phyloP scores from a whole-genome alignment of 2,113 vertebrate genomes.

The Nothoprocta perdicaria region DNA sequence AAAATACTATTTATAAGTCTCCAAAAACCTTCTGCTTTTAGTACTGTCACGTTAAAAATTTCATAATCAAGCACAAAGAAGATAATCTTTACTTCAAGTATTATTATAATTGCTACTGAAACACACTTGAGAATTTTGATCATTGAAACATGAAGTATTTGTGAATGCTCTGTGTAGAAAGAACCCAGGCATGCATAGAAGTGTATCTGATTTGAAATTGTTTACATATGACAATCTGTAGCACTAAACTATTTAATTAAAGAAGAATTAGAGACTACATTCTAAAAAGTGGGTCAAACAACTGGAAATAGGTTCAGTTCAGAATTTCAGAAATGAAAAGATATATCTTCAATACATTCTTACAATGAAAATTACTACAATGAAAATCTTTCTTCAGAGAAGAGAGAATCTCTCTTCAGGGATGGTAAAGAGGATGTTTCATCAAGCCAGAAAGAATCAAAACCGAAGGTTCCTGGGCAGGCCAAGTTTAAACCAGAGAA shows the following conservation, averaged over 20 bases:
- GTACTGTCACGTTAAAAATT: background rate
- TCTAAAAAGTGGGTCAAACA: background rate
- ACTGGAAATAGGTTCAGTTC: background rate
- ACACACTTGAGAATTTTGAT: background rate
- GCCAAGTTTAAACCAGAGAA: background rate
- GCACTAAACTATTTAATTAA: background rate
- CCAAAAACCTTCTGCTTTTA: background rate
- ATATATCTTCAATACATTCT: background rate
- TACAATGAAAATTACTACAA: too few species aligned
- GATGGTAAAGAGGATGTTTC: background rate
- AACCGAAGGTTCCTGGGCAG: background rate
- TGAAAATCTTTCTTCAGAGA: background rate
- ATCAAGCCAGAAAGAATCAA: background rate
- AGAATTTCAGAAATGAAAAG: background rate
- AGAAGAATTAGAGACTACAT: rapidly evolving
- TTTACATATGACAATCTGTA: background rate
- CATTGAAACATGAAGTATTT: background rate
- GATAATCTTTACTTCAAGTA: background rate
- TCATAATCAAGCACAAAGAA: background rate
- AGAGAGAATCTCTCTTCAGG: background rate
- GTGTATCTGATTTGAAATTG: background rate
- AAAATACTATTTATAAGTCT: background rate
- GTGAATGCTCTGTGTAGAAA: background rate
- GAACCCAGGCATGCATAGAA: background rate
- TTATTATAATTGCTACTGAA: background rate